Conservation (phyloP, 2,888 invertebrate species). For the Tipula unca region DNA sequence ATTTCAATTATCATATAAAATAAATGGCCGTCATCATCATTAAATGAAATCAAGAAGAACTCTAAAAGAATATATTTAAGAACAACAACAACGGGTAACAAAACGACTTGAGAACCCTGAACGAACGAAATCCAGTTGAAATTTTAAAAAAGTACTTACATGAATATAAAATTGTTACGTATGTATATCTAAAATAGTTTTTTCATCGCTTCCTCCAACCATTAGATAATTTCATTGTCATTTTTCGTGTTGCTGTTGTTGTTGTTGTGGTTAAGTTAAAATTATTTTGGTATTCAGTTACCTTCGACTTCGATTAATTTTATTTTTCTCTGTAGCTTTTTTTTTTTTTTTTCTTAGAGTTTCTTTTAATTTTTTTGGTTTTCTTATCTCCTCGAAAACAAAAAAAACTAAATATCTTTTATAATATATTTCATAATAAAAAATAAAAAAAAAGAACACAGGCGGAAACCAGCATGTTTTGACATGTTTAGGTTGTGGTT, state of each 20-base stretch:
- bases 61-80: background rate
- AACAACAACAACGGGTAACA: constrained; percentile 2
- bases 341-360: background rate
- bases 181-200: background rate
- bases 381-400: background rate
- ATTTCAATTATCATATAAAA: constrained; percentile 18
- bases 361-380: background rate
- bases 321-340: constrained; percentile 8
- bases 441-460: constrained; percentile 28
- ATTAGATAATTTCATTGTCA: background rate
- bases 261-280: background rate
- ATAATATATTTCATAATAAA: background rate
- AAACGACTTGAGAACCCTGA: background rate
- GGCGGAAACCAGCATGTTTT: constrained; percentile 38
- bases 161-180: background rate
- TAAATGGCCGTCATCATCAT: constrained; percentile 20
- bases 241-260: background rate
- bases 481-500: constrained; percentile 45
- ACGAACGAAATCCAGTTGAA: background rate
- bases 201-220: background rate
- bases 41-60: constrained; percentile 15
- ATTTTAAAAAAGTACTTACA: background rate
- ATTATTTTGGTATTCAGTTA: background rate
- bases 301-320: background rate
- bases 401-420: constrained; percentile 15